phyloP scores from a whole-genome alignment of 2,797 vertebrate genomes.

The Takifugu rubripes region DNA sequence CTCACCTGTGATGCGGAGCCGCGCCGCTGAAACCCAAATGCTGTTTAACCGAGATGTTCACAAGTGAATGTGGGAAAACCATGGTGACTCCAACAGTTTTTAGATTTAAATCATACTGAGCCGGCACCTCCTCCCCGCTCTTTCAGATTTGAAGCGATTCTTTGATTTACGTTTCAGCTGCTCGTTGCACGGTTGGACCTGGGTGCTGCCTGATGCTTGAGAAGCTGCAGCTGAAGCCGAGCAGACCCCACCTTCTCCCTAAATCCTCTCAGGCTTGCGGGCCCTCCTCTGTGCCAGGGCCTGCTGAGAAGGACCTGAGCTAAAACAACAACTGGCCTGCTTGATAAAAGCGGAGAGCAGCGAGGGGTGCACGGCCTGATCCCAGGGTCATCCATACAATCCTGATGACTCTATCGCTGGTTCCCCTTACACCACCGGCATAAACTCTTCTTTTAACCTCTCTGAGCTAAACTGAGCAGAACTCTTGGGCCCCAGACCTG shows the following conservation, averaged over 20 bases:
- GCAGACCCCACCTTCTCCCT: constrained; percentile 50
- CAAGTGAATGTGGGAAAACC: constrained; percentile 41
- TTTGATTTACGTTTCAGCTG: constrained; percentile 30
- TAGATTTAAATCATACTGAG: constrained; percentile 38
- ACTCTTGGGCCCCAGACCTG: constrained; percentile 21
- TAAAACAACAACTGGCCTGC: constrained; percentile 74
- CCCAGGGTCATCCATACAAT: constrained; percentile 49
- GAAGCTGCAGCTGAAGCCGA: constrained; percentile 34
- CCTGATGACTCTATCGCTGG: constrained; percentile 68
- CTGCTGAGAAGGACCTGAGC: constrained; percentile 69
- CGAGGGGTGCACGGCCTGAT: constrained; percentile 45
- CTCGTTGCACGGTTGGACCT: constrained; percentile 46
- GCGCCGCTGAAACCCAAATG: constrained; percentile 58
- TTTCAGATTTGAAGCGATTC: constrained; percentile 11
- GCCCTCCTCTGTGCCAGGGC: constrained; percentile 60
- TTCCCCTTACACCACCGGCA: constrained; percentile 60
- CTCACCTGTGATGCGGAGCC: constrained; percentile 53
- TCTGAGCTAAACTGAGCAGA: constrained; percentile 37
- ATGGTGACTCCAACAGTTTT: constrained; percentile 19
- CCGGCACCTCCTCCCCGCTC: constrained; percentile 22
- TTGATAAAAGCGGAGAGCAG: constrained; percentile 70
- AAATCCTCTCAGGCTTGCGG: constrained; percentile 62
- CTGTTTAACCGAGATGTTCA: constrained; percentile 33
- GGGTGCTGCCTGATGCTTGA: constrained; percentile 17
- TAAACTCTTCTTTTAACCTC: constrained; percentile 45